Evolutionary conservation across 2,113 vertebrate genomes (phyloP).

Genomic region (rabbit (Oryctolagus cuniculus)): DNA sequence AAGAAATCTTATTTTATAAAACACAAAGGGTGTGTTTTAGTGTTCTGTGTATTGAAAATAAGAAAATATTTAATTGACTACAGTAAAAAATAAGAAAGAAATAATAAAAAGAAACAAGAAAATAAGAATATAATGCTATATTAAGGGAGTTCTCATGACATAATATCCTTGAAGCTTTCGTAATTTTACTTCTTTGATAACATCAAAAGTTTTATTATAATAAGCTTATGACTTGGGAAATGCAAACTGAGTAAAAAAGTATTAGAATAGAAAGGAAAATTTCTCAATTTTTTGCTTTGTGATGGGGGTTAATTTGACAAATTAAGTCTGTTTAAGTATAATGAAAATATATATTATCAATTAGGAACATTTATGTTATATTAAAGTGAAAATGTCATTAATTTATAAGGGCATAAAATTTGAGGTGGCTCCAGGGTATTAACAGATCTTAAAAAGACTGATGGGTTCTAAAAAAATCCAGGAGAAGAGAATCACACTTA

Average conservation of each 20-base stretch:
- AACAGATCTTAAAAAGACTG: neutral
- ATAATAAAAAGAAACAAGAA: neutral
- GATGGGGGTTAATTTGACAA: slow-evolving; percentile 70
- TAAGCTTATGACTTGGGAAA: slow-evolving; percentile 75
- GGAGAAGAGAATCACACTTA: neutral
- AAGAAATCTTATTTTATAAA: slow-evolving; percentile 42
- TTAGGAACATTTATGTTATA: slow-evolving; percentile 74
- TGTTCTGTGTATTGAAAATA: neutral
- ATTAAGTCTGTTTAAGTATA: slow-evolving; percentile 76
- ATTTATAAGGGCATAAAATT: slow-evolving; percentile 58
- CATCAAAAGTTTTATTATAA: slow-evolving; percentile 60
- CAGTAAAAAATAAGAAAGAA: neutral
- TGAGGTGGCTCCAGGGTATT: neutral
- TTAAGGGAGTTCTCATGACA: slow-evolving; percentile 36
- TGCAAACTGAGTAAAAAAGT: slow-evolving; percentile 42
- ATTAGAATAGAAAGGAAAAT: slow-evolving; percentile 63
- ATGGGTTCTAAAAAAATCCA: too few species aligned
- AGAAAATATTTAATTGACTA: neutral
- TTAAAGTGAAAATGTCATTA: slow-evolving; percentile 68
- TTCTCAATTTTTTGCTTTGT: slow-evolving; percentile 55
- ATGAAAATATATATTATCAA: slow-evolving; percentile 75
- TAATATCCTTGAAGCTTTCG: slow-evolving; percentile 64
- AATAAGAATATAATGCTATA: neutral
- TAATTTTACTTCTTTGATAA: slow-evolving; percentile 48
- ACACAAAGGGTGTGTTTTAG: neutral